phyloP scores from a whole-genome alignment of 2,113 vertebrate species.

The Macaca fascicularis region T2T-MFA8v1.1 NC_088378.1:1468501-1469000 shows the following conservation, averaged over 20 bases:
- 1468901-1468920: not conserved
- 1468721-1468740: not conserved
- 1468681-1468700: too few relatives aligned
- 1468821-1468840: rapidly evolving
- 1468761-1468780: not conserved
- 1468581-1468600: not conserved
- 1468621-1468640: rapidly evolving
- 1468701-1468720: too few relatives aligned
- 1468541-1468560: not conserved
- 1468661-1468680: not conserved
- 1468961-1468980: not conserved
- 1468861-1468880: not conserved
- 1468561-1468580: not conserved
- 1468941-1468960: not conserved
- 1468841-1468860: not conserved
- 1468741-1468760: not conserved
- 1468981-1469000: not conserved
- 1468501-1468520: not conserved
- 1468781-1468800: rapidly evolving
- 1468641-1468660: not conserved
- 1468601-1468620: not conserved
- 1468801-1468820: too few relatives aligned
- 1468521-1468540: not conserved
- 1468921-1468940: not conserved
- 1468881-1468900: not conserved